phyloP scores from a whole-genome alignment of 2,888 invertebrate genomes.

The Cantharis rustica region DNA sequence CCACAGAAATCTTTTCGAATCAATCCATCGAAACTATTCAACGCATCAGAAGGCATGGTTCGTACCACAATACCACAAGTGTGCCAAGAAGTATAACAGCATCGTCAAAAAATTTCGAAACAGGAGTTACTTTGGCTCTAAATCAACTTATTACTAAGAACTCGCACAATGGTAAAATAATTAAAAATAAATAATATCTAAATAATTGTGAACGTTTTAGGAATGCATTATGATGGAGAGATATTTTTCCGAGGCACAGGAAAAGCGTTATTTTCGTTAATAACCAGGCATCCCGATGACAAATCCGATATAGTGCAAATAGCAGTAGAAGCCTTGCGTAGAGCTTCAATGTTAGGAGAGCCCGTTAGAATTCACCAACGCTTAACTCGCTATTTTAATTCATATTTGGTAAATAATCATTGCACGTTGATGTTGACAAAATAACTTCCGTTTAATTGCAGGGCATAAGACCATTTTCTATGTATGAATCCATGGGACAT shows the following conservation, averaged over 20 bases:
- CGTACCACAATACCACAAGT: conserved; percentile 47
- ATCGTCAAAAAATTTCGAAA: conserved; percentile 49
- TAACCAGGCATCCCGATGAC: conserved; percentile 62
- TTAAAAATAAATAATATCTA: neutral
- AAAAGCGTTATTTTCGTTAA: conserved; percentile 70
- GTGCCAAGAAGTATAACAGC: conserved; percentile 47
- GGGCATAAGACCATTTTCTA: conserved; percentile 76
- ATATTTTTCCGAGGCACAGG: conserved; percentile 72
- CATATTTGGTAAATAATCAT: conserved; percentile 61
- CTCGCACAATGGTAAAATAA: conserved; percentile 45
- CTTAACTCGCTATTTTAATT: conserved; percentile 72
- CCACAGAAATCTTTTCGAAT: conserved; percentile 51
- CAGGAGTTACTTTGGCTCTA: conserved; percentile 51
- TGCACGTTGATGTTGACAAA: conserved; percentile 6
- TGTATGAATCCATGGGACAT: conserved; percentile 72
- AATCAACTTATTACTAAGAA: conserved; percentile 51
- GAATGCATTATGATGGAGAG: conserved; percentile 66
- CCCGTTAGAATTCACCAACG: conserved; percentile 68
- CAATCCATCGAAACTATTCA: conserved; percentile 51
- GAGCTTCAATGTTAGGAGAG: conserved; percentile 68
- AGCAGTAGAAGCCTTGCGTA: conserved; percentile 68
- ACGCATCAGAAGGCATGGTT: conserved; percentile 44
- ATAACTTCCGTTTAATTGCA: conserved; percentile 47
- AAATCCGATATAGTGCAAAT: conserved; percentile 66
- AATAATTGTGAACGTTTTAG: conserved; percentile 20